Percentiles rank a stretch among this genome's conserved stretches.
Conservation (phyloP, 92 coral and sea anemone genomes). For the Epizoanthus ramosus region DNA sequence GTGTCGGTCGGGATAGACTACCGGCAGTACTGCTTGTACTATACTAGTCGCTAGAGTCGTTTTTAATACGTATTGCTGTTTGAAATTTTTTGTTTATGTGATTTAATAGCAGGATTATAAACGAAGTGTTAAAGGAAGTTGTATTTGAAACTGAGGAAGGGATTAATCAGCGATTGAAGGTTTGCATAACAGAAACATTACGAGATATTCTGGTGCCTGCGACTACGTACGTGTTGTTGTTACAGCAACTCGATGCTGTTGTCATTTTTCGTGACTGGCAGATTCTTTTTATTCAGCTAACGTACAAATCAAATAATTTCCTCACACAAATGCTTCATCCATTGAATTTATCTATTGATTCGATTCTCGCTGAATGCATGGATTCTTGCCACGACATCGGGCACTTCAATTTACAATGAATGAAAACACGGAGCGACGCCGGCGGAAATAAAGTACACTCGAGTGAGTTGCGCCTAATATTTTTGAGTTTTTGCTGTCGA, state of each 20-base stretch:
- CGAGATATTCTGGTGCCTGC: neutral
- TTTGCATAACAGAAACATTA: slow-evolving; percentile 31
- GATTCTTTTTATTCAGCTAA: neutral
- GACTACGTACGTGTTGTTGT: neutral
- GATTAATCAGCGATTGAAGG: slow-evolving; percentile 2
- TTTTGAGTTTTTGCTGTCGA: neutral
- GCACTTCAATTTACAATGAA: too few species aligned
- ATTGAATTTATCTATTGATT: neutral
- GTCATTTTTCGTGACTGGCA: neutral
- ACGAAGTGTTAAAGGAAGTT: neutral
- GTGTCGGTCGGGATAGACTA: neutral
- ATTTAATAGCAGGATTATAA: neutral
- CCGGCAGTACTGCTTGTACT: too few species aligned
- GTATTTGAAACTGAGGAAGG: neutral
- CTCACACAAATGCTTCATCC: neutral
- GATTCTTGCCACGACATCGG: neutral
- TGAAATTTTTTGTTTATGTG: neutral
- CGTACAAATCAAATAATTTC: slow-evolving; percentile 3
- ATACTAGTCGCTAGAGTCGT: neutral
- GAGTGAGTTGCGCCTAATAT: neutral
- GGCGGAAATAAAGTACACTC: neutral
- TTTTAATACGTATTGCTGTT: neutral
- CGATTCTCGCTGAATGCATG: neutral
- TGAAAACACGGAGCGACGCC: too few species aligned
- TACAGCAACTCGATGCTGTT: neutral